Base-by-base conservation (phyloP, 2,113 vertebrate genomes). In the Hoplias malabaricus region DNA sequence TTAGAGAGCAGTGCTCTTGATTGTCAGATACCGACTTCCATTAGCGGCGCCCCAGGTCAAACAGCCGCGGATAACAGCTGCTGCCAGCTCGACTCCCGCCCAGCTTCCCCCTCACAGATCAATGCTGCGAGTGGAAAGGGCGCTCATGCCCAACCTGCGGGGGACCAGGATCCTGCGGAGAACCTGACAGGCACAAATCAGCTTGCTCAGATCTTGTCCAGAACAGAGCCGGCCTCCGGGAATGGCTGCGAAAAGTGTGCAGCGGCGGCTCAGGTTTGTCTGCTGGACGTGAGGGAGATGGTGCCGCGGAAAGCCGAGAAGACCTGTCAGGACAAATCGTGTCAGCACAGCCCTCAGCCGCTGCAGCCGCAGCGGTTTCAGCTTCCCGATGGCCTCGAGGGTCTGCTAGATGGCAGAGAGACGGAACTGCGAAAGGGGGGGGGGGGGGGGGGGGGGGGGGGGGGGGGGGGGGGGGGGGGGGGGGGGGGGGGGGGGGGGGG, bases 371-470 rank as follows among this genome's bases (percentile, higher is more conserved):
- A 21, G 38, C 79, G 73, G 19, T 69, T 75, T 66, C 81, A 77
- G 29, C 72, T 87, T 84, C 46, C 88, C 85, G 0, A 90, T 0
- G 88, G 85, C 70, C 84, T 82, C 0, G 92, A 92, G 23, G 48
- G 90, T 69, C 91, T 82, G 65, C 89, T 88, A 0, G 89, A 92
- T 25, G 4, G 90, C 73, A 70, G 88, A 0, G 87, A 93, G 21
- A 54, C 85, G 4, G 67, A 87, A 4, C 86, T 84, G 0, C 90
- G 75, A 1, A 88, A 86, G n/a, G 90, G 89, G n/a, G n/a, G n/a
- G n/a, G n/a, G n/a, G n/a, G n/a, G n/a, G n/a, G n/a, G n/a, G n/a
- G n/a, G n/a, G n/a, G n/a, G n/a, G n/a, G n/a, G 10, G 48, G 23
- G 48, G n/a, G 6, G 34, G 72, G 80, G 16, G 86, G 81, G 0